Percentiles rank a stretch among this genome's conserved stretches.
phyloP scores from a whole-genome alignment of 30 jellyfish, hydroid and myxozoan species.

The Aurelia aurita region DNA sequence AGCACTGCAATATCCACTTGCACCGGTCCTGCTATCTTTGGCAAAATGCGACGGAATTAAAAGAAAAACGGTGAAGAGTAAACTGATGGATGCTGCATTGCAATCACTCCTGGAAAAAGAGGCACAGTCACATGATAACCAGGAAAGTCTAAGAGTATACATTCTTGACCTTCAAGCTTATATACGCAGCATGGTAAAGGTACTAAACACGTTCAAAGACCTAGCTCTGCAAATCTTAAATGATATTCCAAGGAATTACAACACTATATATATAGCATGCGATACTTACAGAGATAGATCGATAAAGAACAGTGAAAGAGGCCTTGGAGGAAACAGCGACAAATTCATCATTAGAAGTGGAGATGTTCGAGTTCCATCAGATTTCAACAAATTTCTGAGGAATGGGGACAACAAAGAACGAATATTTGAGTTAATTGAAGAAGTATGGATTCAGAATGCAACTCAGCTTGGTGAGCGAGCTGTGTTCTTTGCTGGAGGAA shows the following conservation, averaged over 20 bases:
- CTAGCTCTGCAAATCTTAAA: conserved; percentile 34
- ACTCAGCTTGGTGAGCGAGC: conserved; percentile 25
- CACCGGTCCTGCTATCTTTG: conserved; percentile 46
- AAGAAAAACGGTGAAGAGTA: conserved; percentile 39
- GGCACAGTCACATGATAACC: conserved; percentile 33
- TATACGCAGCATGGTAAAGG: conserved; percentile 47
- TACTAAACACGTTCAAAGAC: conserved; percentile 37
- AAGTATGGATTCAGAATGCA: conserved; percentile 37
- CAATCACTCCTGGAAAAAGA: conserved; percentile 27
- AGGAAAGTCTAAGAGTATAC: conserved; percentile 34
- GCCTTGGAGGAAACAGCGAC: conserved; percentile 57
- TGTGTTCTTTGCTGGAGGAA: conserved; percentile 40
- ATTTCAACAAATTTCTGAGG: conserved; percentile 45
- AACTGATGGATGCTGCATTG: conserved; percentile 59
- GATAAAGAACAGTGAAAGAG: conserved; percentile 38
- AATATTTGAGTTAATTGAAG: conserved; percentile 11
- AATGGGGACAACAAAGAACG: conserved; percentile 38
- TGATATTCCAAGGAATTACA: conserved; percentile 44
- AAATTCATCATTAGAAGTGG: conserved; percentile 33
- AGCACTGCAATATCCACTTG: conserved; percentile 52
- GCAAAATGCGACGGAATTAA: conserved; percentile 53
- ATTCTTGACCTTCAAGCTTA: conserved; percentile 32
- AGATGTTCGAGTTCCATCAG: conserved; percentile 41
- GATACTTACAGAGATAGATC: conserved; percentile 37
- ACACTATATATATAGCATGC: conserved; percentile 38